phyloP scores from a whole-genome alignment of 1,140 invertebrate genomes.

The Musca vetustissima region DNA sequence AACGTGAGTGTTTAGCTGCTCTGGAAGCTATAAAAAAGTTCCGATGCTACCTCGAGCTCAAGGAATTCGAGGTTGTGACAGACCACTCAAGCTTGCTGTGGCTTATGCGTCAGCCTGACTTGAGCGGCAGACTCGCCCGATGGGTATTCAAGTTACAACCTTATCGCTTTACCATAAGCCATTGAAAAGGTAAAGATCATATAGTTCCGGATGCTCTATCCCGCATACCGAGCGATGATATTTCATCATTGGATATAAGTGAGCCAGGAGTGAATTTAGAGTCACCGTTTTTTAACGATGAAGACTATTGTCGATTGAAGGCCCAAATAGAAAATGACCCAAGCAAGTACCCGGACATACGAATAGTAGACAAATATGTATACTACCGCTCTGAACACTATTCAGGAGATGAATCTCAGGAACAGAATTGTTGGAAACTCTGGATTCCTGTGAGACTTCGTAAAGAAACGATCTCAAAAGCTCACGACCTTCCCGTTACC shows the following conservation, averaged over 20 bases:
- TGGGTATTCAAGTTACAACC: constrained; percentile 40
- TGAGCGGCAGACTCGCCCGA: constrained; percentile 37
- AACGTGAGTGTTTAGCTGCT: constrained; percentile 27
- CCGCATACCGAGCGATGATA: background rate
- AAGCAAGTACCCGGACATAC: constrained; percentile 19
- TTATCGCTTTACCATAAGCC: constrained; percentile 27
- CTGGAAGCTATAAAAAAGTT: constrained; percentile 42
- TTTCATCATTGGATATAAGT: background rate
- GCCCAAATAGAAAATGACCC: background rate
- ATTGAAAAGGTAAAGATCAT: constrained; percentile 17
- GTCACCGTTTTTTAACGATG: background rate
- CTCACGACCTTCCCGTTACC: no score
- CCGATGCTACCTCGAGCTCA: constrained; percentile 52
- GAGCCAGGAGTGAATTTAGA: constrained; percentile 12
- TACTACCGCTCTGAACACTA: constrained; percentile 16
- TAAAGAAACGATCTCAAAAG: no score
- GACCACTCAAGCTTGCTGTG: constrained; percentile 39
- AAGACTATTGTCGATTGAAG: constrained; percentile 9
- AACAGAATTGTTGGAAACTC: no score
- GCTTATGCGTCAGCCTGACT: constrained; percentile 53
- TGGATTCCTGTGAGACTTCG: no score
- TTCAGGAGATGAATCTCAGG: no score
- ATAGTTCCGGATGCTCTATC: constrained; percentile 20
- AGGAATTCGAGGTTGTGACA: constrained; percentile 50
- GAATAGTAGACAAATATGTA: constrained; percentile 9